Evolutionary conservation across 2,113 vertebrate genomes (phyloP), one percentile per base, ranked within the genome.

Genomic region (Lophius piscatorius): DNA sequence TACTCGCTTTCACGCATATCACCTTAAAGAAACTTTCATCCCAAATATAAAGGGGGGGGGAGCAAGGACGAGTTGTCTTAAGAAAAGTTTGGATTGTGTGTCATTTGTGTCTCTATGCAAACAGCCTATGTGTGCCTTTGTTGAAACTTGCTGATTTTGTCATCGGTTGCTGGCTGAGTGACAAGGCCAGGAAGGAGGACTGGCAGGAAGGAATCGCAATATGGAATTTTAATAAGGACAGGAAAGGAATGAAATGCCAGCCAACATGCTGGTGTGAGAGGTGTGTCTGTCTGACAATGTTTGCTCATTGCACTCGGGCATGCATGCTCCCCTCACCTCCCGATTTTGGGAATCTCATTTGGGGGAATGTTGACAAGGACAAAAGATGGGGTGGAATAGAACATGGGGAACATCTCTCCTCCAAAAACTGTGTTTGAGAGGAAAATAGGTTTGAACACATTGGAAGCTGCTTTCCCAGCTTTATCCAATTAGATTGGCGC

Each of bases 401-500:
- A 80, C 61, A 65, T 0, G 61, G 48, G 33, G 24, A 61, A 41
- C 28, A 31, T 24, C 33, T 18, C 70, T 42, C 22, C 50, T 38
- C 46, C 10, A n/a, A 74, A 65, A 51, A 44, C 22, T 42, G 26
- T 57, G 54, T 55, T 42, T 36, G 9, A 9, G 16, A 5, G 21
- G 38, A 54, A 58, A 49, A 29, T 7, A 18, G 63, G 70, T 74
- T 87, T 83, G 35, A 24, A 44, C 68, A 55, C 69, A 70, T 58
- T 80, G 79, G 80, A 88, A 89, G 82, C 85, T 82, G 83, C 86
- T 90, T 89, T 89, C 82, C 70, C 77, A 76, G 81, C 80, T 90
- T 88, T 86, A 89, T 89, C 88, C 88, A 90, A 89, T 91, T 91
- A 91, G 80, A 85, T 81, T 82, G 83, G 65, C 85, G 85, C 80